Evolutionary conservation across 30 jellyfish, hydroid and myxozoan genomes (phyloP).

Genomic region (Aurelia sp.): DNA sequence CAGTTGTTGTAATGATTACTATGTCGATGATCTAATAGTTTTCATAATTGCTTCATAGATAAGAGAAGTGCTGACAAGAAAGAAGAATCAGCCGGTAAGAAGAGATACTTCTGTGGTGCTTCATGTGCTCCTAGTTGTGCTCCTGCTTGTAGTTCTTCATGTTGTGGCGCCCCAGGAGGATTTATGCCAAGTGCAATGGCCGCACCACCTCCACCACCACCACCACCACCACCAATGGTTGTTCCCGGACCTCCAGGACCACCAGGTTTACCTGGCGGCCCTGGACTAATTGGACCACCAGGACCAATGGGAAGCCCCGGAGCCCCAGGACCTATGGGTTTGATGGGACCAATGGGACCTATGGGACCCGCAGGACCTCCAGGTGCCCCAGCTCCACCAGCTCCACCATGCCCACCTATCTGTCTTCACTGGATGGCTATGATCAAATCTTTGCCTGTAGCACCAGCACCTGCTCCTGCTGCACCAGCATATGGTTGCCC

Average conservation of each 20-base stretch:
- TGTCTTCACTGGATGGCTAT: slow-evolving; percentile 90
- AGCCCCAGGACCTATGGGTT: slow-evolving; percentile 73
- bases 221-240: slow-evolving; percentile 85
- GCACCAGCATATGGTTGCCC: slow-evolving; percentile 81
- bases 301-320: slow-evolving; percentile 81
- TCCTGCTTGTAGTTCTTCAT: slow-evolving; percentile 78
- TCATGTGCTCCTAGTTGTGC: slow-evolving; percentile 88
- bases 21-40: too few relatives aligned
- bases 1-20: too few relatives aligned
- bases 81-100: slow-evolving; percentile 95
- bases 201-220: slow-evolving; percentile 97
- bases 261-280: slow-evolving; percentile 72
- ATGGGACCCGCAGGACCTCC: slow-evolving; percentile 95
- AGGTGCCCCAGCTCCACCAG: slow-evolving; percentile 97
- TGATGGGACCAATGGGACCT: slow-evolving; percentile 85
- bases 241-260: slow-evolving; percentile 87
- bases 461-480: slow-evolving; percentile 77
- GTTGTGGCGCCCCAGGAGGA: slow-evolving; percentile 80
- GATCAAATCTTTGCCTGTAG: slow-evolving; percentile 61
- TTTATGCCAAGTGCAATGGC: slow-evolving; percentile 57
- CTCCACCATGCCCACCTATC: slow-evolving; percentile 96
- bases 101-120: slow-evolving; percentile 96
- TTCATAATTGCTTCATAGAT: slow-evolving; percentile 33
- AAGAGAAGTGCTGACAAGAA: slow-evolving; percentile 89
- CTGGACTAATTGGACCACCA: slow-evolving; percentile 75